These are phyloP conservation scores for Hanleya hanleyi DNA, from an alignment of 2,888 invertebrate genomes.

Conservation along the genomic window DNA sequence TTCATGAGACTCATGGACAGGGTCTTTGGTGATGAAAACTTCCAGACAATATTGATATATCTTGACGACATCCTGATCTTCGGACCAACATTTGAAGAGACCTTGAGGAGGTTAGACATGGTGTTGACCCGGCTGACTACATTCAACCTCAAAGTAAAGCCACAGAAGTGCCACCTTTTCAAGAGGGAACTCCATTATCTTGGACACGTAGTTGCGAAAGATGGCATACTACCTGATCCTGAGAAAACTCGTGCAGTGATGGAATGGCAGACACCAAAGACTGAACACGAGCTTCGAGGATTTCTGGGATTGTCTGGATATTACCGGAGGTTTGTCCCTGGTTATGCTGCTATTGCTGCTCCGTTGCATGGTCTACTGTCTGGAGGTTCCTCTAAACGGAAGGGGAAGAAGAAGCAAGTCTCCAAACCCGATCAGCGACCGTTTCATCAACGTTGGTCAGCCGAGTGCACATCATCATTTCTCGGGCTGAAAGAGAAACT, in stretches of 20 bases:
- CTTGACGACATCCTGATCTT: slow-evolving; percentile 45
- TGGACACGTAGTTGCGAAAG: slow-evolving; percentile 13
- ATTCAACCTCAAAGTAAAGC: background rate
- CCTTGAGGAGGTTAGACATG: slow-evolving; percentile 26
- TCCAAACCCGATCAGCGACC: too few species aligned
- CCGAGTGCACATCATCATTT: too few species aligned
- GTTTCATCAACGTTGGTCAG: too few species aligned
- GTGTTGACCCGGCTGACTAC: slow-evolving; percentile 17
- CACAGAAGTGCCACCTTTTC: background rate
- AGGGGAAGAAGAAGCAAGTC: too few species aligned
- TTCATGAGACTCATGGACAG: slow-evolving; percentile 42
- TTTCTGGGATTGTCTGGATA: background rate
- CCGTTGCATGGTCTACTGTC: background rate
- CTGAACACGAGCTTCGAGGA: background rate
- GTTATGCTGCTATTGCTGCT: background rate
- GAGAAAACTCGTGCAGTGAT: background rate
- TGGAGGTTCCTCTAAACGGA: too few species aligned
- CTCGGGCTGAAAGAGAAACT: background rate
- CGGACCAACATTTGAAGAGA: too few species aligned
- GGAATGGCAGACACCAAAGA: background rate
- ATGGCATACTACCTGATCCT: background rate
- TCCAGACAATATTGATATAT: slow-evolving; percentile 38
- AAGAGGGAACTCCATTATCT: background rate
- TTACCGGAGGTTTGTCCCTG: background rate
- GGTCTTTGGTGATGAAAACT: slow-evolving; percentile 35